A percentile compares a stretch with the other conserved stretches of the same genome.
phyloP scores from a whole-genome alignment of 2,888 invertebrate genomes.

The Thereva nobilitata region DNA sequence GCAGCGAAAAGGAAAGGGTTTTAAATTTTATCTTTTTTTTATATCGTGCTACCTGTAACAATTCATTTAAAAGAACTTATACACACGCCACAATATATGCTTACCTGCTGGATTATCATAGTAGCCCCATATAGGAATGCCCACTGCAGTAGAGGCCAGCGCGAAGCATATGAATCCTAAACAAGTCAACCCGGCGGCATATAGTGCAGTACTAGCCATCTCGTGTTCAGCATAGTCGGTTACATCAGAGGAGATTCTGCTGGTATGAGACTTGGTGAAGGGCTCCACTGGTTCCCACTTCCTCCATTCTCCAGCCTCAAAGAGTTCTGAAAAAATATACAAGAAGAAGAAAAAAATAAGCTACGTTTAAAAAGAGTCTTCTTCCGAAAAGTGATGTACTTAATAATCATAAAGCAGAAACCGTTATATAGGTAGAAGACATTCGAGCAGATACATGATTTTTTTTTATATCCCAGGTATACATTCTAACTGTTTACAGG shows the following conservation, averaged over 20 bases:
- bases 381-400: too few relatives aligned
- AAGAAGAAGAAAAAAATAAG: background rate
- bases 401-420: too few relatives aligned
- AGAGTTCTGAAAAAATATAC: constrained; percentile 10
- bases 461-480: too few relatives aligned
- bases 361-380: too few relatives aligned
- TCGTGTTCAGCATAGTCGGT: constrained; percentile 43
- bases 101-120: constrained; percentile 66
- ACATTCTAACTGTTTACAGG: constrained; percentile 24
- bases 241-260: constrained; percentile 22
- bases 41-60: too few relatives aligned
- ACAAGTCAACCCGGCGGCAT: constrained; percentile 58
- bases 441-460: too few relatives aligned
- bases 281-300: constrained; percentile 3
- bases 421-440: too few relatives aligned
- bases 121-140: constrained; percentile 85
- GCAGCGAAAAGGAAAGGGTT: too few relatives aligned
- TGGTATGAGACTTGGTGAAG: background rate
- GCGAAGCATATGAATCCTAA: constrained; percentile 77
- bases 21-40: too few relatives aligned
- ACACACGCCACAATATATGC: constrained; percentile 41
- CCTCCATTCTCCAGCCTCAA: constrained; percentile 12
- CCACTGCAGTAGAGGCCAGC: constrained; percentile 80
- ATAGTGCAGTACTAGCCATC: constrained; percentile 57
- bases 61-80: too few relatives aligned